Evolutionary conservation across 2,113 vertebrate species (phyloP).

Genomic region (Tylochromis polylepis): DNA sequence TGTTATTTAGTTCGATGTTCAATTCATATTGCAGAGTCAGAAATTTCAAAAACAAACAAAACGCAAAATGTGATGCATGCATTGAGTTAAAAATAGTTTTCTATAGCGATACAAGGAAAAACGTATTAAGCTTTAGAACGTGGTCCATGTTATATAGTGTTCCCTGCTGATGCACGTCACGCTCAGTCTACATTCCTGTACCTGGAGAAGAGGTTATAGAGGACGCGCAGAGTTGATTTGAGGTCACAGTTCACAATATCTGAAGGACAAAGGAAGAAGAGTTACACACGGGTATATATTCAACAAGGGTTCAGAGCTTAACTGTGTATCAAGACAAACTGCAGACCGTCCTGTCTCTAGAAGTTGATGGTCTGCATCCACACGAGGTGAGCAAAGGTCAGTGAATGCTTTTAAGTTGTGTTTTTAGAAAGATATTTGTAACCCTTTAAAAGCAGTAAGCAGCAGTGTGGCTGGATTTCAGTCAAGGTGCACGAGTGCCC

Average conservation of each 20-base stretch:
- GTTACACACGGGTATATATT: background rate
- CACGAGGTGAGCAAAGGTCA: background rate
- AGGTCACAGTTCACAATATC: constrained; percentile 98
- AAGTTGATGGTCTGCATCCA: rapidly evolving
- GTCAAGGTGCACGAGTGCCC: background rate
- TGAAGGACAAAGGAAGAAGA: constrained; percentile 43
- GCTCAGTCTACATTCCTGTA: constrained; percentile 88
- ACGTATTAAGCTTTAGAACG: background rate
- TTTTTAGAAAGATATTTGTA: background rate
- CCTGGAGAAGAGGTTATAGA: constrained; percentile 97
- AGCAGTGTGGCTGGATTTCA: background rate
- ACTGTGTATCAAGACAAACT: background rate
- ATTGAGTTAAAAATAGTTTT: background rate
- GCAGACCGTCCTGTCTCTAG: background rate
- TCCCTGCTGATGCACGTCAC: background rate
- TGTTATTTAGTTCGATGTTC: background rate
- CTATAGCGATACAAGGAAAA: background rate
- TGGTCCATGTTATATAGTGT: background rate
- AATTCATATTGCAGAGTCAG: background rate
- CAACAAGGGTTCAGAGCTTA: background rate
- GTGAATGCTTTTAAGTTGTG: background rate
- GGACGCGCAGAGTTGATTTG: constrained; percentile 92
- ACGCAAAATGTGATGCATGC: constrained; percentile 6
- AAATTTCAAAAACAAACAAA: background rate
- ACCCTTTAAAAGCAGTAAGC: background rate